Conservation (phyloP, 2,888 invertebrate genomes). For the Lithosia quadra region DNA sequence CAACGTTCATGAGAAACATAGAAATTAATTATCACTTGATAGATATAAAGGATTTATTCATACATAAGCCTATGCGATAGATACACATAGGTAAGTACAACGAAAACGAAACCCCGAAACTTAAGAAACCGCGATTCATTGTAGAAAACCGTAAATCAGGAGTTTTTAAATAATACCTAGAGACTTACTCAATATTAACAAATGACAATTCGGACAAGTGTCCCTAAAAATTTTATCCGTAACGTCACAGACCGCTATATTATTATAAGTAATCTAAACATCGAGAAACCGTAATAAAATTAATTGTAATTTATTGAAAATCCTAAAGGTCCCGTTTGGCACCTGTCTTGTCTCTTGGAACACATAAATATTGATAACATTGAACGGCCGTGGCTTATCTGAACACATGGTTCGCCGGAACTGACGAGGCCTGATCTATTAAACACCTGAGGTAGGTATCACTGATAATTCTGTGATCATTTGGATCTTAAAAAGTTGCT, state of each 20-base stretch:
- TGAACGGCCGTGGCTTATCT: conserved; percentile 38
- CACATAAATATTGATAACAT: conserved; percentile 35
- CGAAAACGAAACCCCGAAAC: too few species aligned
- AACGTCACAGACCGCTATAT: background rate
- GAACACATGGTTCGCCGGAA: conserved; percentile 14
- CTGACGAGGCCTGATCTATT: background rate
- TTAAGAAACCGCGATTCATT: too few species aligned
- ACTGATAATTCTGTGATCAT: background rate
- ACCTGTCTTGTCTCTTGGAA: conserved; percentile 27
- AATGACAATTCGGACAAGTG: too few species aligned
- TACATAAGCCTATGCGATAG: too few species aligned
- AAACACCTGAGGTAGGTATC: background rate
- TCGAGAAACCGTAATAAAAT: conserved; percentile 3
- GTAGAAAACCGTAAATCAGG: too few species aligned
- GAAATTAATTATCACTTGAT: too few species aligned
- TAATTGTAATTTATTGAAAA: conserved; percentile 10
- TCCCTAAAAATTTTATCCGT: too few species aligned
- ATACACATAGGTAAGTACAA: too few species aligned
- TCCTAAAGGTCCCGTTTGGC: conserved; percentile 13
- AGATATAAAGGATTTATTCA: too few species aligned
- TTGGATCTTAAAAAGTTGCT: background rate
- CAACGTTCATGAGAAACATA: too few species aligned
- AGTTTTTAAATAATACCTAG: too few species aligned
- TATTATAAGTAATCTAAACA: background rate
- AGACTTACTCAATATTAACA: too few species aligned